These are phyloP conservation scores for Verasper variegatus DNA, from an alignment of 2,113 vertebrate species.

Conservation along the genomic window DNA sequence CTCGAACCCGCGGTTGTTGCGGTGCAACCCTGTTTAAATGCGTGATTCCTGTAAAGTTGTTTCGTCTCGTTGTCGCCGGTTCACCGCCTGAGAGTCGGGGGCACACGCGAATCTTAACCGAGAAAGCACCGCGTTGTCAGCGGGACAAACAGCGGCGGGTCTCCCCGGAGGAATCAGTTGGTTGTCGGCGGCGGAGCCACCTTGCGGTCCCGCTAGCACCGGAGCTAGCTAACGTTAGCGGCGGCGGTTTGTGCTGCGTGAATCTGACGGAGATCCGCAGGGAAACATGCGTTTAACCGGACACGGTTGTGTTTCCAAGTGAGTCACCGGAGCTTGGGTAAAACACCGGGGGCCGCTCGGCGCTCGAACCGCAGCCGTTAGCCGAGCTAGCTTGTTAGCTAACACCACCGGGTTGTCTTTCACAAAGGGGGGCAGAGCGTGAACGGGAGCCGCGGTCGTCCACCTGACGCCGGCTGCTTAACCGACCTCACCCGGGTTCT, in stretches of 20 bases:
- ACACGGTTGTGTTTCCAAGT: neutral
- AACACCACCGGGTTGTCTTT: slow-evolving; percentile 29
- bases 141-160: slow-evolving; percentile 1
- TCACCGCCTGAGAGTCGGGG: neutral
- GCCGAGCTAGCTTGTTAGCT: slow-evolving; percentile 29
- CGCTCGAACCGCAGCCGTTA: slow-evolving; percentile 4
- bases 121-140: neutral
- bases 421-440: slow-evolving; percentile 45
- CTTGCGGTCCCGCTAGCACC: slow-evolving; percentile 46
- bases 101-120: neutral
- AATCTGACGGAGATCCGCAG: neutral
- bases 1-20: slow-evolving; percentile 53
- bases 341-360: neutral
- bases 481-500: too few relatives aligned
- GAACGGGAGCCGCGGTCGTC: neutral
- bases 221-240: slow-evolving; percentile 24
- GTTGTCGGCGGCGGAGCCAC: slow-evolving; percentile 44
- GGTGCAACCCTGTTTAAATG: slow-evolving; percentile 1
- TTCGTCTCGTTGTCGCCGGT: neutral
- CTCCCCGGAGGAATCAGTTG: slow-evolving; percentile 51
- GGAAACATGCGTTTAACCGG: slow-evolving; percentile 17
- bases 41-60: slow-evolving; percentile 24
- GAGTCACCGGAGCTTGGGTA: neutral
- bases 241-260: neutral
- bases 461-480: neutral